A percentile compares a stretch with the other conserved stretches of the same genome.
These are phyloP conservation scores for Drosophila sp. DNA, from an alignment of 1,140 invertebrate species.

Conservation along the genomic window DNA sequence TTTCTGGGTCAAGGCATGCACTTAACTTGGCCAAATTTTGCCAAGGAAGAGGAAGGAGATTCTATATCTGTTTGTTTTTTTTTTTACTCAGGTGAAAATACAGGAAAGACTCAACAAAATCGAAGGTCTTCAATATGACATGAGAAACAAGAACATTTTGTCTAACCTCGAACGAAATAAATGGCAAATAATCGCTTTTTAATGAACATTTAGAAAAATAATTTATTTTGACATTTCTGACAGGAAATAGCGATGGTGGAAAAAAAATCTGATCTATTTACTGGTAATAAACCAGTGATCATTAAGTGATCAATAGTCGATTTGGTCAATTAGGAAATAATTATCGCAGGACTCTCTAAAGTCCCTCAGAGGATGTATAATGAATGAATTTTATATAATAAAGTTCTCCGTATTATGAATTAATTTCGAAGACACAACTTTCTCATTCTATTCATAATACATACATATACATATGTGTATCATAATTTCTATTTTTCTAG, in stretches of 20 bases:
- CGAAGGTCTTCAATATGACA: conserved; percentile 25
- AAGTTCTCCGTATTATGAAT: too few species aligned
- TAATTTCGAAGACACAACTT: too few species aligned
- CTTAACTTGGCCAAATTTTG: conserved; percentile 36
- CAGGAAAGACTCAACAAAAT: conserved; percentile 19
- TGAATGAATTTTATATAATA: too few species aligned
- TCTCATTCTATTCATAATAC: too few species aligned
- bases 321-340: too few species aligned
- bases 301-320: too few species aligned
- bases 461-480: too few species aligned
- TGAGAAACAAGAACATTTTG: background rate
- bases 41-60: background rate
- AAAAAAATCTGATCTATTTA: background rate
- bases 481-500: too few species aligned
- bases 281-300: too few species aligned
- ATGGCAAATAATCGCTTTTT: conserved; percentile 3
- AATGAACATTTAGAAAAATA: background rate
- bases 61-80: background rate
- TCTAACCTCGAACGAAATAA: conserved; percentile 27
- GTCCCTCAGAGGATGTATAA: too few species aligned
- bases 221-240: too few species aligned
- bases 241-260: background rate
- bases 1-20: conserved; percentile 68
- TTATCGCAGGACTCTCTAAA: too few species aligned
- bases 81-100: conserved; percentile 3